A percentile compares a stretch with the other conserved stretches of the same genome.
phyloP scores from a whole-genome alignment of 2,888 invertebrate species.

The Parnassius apollo region DNA sequence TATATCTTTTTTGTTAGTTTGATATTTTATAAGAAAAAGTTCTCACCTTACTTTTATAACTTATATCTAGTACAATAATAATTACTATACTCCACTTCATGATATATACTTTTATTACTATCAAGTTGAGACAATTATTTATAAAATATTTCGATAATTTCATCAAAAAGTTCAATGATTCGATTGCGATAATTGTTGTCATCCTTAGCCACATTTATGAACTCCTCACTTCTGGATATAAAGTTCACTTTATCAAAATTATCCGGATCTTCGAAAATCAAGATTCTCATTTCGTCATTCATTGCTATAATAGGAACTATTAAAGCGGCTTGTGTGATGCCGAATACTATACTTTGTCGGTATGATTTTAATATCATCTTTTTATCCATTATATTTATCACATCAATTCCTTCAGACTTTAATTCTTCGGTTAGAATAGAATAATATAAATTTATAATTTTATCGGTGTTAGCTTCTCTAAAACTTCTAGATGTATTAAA shows the following conservation, averaged over 20 bases:
- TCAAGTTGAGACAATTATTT: slow-evolving; percentile 29
- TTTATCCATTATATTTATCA: slow-evolving; percentile 45
- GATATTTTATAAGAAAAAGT: too few species aligned
- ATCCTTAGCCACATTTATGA: slow-evolving; percentile 52
- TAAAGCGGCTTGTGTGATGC: slow-evolving; percentile 60
- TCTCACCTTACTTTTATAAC: too few species aligned
- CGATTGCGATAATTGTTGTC: slow-evolving; percentile 57
- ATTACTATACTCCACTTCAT: too few species aligned
- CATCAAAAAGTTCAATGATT: slow-evolving; percentile 77
- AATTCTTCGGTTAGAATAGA: slow-evolving; percentile 65
- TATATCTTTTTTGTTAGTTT: too few species aligned
- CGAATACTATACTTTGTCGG: slow-evolving; percentile 56
- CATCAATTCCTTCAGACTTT: slow-evolving; percentile 43
- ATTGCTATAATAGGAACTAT: slow-evolving; percentile 59
- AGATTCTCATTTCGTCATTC: slow-evolving; percentile 44
- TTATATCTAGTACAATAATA: too few species aligned
- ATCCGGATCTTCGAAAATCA: slow-evolving; percentile 52
- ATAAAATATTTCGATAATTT: slow-evolving; percentile 73
- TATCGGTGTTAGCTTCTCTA: slow-evolving; percentile 60
- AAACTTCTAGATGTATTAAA: slow-evolving; percentile 73
- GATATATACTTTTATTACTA: not conserved
- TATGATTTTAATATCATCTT: slow-evolving; percentile 44
- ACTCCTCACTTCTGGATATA: slow-evolving; percentile 55
- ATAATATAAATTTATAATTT: slow-evolving; percentile 80
- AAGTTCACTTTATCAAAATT: slow-evolving; percentile 43